Evolutionary conservation across 1,140 invertebrate genomes (phyloP), one percentile per base, ranked within the genome.

Genomic region (Pseudomyrmex gracilis): DNA sequence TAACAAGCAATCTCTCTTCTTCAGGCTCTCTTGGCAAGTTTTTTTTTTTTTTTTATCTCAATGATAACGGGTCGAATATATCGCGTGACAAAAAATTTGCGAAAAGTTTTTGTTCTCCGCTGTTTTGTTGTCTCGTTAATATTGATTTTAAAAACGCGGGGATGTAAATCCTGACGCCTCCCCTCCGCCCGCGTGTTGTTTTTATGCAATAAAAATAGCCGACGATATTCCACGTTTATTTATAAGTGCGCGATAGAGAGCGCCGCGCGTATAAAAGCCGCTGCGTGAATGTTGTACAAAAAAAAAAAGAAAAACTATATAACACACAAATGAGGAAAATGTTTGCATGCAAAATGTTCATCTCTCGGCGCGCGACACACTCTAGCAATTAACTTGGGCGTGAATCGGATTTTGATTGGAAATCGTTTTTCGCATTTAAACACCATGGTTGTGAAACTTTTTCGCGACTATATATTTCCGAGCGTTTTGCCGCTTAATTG

Each of bases 401-500:
- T 34, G 43, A 70, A 70, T 58, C 20, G 34, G 1, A 57, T 17
- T 80, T 70, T 71, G n/a, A 71, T 60, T 58, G 22, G 8, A 58
- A 58, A 71, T 70, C 58, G 43, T 17, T 7, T 17, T 7, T 63
- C n/a, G 20, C 34, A 53, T 53, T 15, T 13, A 15, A 55, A 34
- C 67, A 53, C 34, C 4, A 15, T 55, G 15, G 47, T 24, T 43
- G n/a, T 17, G 15, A 58, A 71, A 71, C 45, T 57, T 61, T 1
- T 34, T 20, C 10, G 51, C 34, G 22, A 34, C 34, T 34, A 34
- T 71, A 34, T 71, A 5, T 49, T 20, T 12, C 17, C 53, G 17
- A 57, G 58, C 53, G n/a, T 78, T 70, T 60, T 20, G 15, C 8
- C 53, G 45, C 22, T 71, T 60, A 80, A 80, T 71, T 71, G 68